Evolutionary conservation across 2,113 vertebrate species (phyloP), one percentile per base, ranked within the genome.

Genomic region (Daubentonia madagascariensis): DNA sequence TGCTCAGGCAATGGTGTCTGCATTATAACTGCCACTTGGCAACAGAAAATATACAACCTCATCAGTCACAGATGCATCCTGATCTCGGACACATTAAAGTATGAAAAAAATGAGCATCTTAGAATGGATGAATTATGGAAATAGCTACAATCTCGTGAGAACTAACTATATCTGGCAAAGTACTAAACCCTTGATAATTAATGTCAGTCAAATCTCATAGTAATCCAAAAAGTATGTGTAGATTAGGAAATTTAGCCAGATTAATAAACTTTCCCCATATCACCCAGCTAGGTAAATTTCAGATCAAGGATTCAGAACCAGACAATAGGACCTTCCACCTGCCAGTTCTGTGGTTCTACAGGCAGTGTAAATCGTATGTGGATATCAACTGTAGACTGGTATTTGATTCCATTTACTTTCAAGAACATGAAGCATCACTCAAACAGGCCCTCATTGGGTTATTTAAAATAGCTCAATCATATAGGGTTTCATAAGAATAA

Each of bases 151-250:
- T 68, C 61, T 79, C 28, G 40, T 73, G 67, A 92, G 48, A n/a
- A 79, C 28, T n/a, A 43, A 57, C 32, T 67, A 14, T 65, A 23
- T 28, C 59, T n/a, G 43, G 28, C 40, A 45, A 50, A 18, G 57
- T 63, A 10, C 65, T 88, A 89, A 70, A 80, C 16, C 75, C 70
- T 40, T 63, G 23, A 10, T n/a, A 73, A 72, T 78, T 96, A 67
- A 43, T 10, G 6, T 92, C 61, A 16, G 4, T 14, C 25, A 67
- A 84, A 86, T 30, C 23, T 97, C 45, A 61, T 70, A 32, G n/a
- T 61, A 70, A 59, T 40, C 54, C 68, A 76, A 50, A 70, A 70
- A 22, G 17, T 70, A 73, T 23, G 9, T 50, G 9, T 32, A 80
- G 63, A 78, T 91, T 45, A 54, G 52, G 45, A 48, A 50, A 5